Evolutionary conservation across 2,113 vertebrate genomes (phyloP).

Genomic region (Clarias magur): DNA sequence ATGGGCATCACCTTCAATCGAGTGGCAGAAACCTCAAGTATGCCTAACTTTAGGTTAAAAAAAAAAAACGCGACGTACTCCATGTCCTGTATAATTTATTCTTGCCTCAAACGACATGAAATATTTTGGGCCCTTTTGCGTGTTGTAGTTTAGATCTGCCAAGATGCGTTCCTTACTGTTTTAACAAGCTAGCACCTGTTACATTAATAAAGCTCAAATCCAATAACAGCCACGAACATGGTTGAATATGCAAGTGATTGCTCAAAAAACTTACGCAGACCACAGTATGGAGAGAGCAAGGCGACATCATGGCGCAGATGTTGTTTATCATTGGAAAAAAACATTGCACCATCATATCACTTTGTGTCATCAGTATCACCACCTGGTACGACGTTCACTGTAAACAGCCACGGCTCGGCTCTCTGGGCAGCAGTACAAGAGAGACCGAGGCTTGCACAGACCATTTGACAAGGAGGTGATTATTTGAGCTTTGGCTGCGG

Average conservation of each 20-base stretch:
- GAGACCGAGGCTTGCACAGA: constrained; percentile 50
- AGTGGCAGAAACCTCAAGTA: constrained; percentile 90
- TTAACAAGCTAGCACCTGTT: constrained; percentile 75
- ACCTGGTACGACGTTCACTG: constrained; percentile 54
- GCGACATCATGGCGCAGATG: constrained; percentile 55
- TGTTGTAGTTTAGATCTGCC: constrained; percentile 55
- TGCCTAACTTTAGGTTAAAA: constrained; percentile 82
- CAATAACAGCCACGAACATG: constrained; percentile 65
- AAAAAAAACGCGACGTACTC: constrained; percentile 22
- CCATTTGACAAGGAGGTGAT: constrained; percentile 62
- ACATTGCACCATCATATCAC: constrained; percentile 53
- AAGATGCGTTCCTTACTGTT: constrained; percentile 66
- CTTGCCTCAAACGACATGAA: constrained; percentile 57
- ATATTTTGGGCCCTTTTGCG: constrained; percentile 53
- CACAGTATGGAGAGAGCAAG: constrained; percentile 52
- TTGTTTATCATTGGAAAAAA: constrained; percentile 52
- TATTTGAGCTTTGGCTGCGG: constrained; percentile 65
- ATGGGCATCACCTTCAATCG: constrained; percentile 87
- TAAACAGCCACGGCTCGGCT: constrained; percentile 65
- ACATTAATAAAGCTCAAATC: constrained; percentile 73
- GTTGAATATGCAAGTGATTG: constrained; percentile 23
- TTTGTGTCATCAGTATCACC: constrained; percentile 51
- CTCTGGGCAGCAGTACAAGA: constrained; percentile 53
- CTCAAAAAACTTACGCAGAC: constrained; percentile 43
- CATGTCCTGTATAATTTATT: constrained; percentile 59